Conservation (phyloP, 2,888 invertebrate genomes). For the Lithophane leautieri region DNA sequence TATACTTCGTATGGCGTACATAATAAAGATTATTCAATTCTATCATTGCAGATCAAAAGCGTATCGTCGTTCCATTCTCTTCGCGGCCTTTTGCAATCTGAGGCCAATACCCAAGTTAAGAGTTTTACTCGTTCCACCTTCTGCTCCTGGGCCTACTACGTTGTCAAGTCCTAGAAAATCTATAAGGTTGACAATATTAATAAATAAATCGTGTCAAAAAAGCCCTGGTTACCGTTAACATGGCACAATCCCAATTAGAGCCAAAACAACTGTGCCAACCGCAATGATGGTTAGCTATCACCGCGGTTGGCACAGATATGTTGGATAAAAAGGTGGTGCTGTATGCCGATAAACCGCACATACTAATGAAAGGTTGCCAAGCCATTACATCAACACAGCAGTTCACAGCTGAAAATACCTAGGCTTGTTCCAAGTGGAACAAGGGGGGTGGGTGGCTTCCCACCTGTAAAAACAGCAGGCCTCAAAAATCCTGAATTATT, state of each 20-base stretch:
- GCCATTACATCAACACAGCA: slow-evolving; percentile 28
- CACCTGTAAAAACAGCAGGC: neutral
- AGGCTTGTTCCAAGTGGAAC: neutral
- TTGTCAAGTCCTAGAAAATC: neutral
- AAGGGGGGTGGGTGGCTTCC: no score
- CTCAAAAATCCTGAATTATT: neutral
- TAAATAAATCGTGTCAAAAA: neutral
- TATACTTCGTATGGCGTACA: no score
- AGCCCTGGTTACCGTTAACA: neutral
- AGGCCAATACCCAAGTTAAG: neutral
- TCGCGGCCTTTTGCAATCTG: neutral
- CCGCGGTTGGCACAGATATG: slow-evolving; percentile 50
- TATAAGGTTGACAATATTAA: neutral
- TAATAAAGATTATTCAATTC: no score
- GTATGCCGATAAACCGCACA: slow-evolving; percentile 44
- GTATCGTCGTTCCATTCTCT: neutral
- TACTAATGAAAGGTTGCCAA: slow-evolving; percentile 50
- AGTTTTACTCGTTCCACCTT: neutral
- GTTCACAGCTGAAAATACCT: neutral
- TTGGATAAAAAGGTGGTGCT: slow-evolving; percentile 53
- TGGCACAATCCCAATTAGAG: slow-evolving; percentile 34
- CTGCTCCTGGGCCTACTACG: neutral
- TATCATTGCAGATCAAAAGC: neutral
- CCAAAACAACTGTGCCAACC: no score
- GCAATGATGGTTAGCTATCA: slow-evolving; percentile 29